Evolutionary conservation across 2,113 vertebrate genomes (phyloP).

Genomic region (Lontra canadensis): DNA sequence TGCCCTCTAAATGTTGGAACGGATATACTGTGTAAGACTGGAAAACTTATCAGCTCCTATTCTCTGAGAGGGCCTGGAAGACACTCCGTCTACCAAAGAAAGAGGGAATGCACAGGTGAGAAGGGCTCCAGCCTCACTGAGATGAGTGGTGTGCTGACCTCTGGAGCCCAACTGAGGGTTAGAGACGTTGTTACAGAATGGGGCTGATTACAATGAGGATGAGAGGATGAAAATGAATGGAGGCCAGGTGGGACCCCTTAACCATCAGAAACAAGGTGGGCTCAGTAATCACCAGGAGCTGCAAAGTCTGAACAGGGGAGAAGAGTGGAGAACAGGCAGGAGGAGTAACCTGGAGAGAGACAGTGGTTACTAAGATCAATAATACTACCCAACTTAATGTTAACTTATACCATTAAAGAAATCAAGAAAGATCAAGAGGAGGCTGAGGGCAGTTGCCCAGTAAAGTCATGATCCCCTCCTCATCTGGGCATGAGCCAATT

Average conservation of each 20-base stretch:
- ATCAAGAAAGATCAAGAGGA: background rate
- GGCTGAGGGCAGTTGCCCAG: background rate
- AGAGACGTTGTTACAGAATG: background rate
- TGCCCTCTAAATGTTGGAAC: background rate
- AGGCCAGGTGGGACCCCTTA: background rate
- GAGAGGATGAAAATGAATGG: background rate
- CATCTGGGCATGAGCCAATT: background rate
- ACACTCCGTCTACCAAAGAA: background rate
- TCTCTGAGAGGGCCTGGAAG: background rate
- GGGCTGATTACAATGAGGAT: background rate
- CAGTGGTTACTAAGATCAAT: background rate
- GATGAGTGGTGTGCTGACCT: background rate
- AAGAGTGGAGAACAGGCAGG: background rate
- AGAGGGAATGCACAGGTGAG: background rate
- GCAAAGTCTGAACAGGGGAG: background rate
- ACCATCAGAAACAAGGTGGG: background rate
- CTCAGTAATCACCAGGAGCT: background rate
- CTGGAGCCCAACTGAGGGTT: too few species aligned
- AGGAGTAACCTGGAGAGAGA: background rate
- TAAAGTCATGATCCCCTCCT: background rate
- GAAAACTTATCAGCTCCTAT: background rate
- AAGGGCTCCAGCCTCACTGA: background rate
- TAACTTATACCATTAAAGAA: background rate
- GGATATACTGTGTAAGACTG: too few species aligned
- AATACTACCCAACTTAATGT: background rate